phyloP scores from a whole-genome alignment of 1,140 invertebrate species.

The Euura lappo region DNA sequence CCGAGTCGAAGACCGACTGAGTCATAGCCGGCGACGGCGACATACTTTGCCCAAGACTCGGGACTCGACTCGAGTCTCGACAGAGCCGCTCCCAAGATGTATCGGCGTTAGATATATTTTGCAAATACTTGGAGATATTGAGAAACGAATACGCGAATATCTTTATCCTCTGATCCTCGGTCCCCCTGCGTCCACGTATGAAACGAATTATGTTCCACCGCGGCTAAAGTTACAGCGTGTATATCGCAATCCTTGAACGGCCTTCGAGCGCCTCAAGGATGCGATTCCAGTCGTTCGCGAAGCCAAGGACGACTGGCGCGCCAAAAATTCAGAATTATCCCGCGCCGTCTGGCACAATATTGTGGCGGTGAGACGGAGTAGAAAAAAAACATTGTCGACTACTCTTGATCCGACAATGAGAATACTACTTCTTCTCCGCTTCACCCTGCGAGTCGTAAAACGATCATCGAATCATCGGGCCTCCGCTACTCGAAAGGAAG shows the following conservation, averaged over 20 bases:
- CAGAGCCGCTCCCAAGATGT: not conserved
- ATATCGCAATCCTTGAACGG: not conserved
- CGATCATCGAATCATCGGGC: no score
- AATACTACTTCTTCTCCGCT: no score
- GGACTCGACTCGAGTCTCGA: constrained; percentile 1
- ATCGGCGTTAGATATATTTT: no score
- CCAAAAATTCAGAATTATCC: not conserved
- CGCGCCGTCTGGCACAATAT: not conserved
- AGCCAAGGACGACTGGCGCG: not conserved
- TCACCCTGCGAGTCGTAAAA: no score
- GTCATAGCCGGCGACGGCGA: not conserved
- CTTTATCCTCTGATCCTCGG: no score
- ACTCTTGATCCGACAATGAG: no score
- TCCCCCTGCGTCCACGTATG: no score
- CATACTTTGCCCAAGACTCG: constrained; percentile 9
- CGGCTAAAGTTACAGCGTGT: not conserved
- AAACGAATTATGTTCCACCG: not conserved
- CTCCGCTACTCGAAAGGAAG: no score
- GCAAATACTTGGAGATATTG: no score
- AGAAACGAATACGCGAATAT: no score
- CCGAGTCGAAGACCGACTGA: not conserved
- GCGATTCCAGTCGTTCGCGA: not conserved
- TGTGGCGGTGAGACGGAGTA: no score
- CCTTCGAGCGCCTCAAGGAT: not conserved
- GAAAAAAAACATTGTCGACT: no score